Evolutionary conservation across 2,797 vertebrate species (phyloP).

Genomic region (Phrynocephalus forsythii): DNA sequence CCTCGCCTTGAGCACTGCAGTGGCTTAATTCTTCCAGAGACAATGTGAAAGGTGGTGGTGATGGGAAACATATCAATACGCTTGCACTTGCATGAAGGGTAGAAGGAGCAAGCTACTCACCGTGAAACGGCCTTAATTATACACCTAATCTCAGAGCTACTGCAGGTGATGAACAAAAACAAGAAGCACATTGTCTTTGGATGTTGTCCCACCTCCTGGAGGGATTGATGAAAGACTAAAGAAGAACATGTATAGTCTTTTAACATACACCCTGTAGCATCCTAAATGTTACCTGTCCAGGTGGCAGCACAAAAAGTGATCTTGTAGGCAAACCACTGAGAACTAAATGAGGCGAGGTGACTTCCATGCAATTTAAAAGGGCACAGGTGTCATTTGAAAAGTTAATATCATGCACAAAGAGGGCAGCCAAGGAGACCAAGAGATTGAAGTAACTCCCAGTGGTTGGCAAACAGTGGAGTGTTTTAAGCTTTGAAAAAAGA

Average conservation of each 20-base stretch:
- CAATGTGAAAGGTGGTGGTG: constrained; percentile 46
- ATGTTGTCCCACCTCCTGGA: background rate
- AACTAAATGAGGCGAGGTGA: too few species aligned
- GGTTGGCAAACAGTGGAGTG: too few species aligned
- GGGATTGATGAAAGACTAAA: background rate
- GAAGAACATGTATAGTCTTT: too few species aligned
- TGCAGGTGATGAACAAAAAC: constrained; percentile 19
- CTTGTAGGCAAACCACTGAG: background rate
- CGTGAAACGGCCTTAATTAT: constrained; percentile 70
- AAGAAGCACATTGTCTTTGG: constrained; percentile 11
- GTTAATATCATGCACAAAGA: background rate
- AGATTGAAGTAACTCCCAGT: too few species aligned
- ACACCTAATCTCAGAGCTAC: constrained; percentile 52
- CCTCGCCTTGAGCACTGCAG: constrained; percentile 47
- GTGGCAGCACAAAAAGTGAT: constrained; percentile 21
- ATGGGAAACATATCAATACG: constrained; percentile 37
- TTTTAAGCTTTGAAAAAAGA: too few species aligned
- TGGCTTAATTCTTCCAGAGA: constrained; percentile 54
- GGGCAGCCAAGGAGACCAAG: background rate
- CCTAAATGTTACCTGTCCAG: constrained; percentile 21
- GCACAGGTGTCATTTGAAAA: background rate
- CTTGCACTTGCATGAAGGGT: constrained; percentile 44
- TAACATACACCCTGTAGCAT: background rate
- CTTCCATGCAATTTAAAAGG: background rate
- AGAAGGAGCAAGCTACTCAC: constrained; percentile 48